Conservation (phyloP, 2,113 vertebrate species). For the Lucifuga dentata region DNA sequence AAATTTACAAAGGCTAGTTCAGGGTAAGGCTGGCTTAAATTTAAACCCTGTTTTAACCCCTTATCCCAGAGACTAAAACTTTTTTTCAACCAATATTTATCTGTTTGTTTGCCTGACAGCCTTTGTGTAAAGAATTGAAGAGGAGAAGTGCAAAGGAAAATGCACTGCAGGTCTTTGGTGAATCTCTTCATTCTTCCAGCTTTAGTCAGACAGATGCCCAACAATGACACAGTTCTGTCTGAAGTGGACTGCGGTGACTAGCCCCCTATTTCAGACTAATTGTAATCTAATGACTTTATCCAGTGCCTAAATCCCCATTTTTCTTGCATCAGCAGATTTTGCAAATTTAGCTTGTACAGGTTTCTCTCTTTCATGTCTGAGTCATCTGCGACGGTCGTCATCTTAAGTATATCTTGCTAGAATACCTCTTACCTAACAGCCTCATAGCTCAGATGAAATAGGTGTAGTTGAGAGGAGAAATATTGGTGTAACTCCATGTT, state of each 20-base stretch:
- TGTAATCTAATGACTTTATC: constrained; percentile 17
- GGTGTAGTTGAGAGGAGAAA: constrained; percentile 1
- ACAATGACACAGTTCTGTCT: not conserved
- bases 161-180: not conserved
- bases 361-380: not conserved
- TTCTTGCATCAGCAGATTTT: constrained; percentile 38
- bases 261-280: constrained; percentile 25
- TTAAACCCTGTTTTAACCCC: not conserved
- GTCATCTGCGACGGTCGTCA: not conserved
- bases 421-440: constrained; percentile 21
- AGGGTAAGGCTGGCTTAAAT: not conserved
- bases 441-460: constrained; percentile 19
- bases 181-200: not conserved
- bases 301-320: constrained; percentile 63
- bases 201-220: constrained; percentile 1
- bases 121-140: no score
- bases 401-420: constrained; percentile 41
- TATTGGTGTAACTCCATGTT: not conserved
- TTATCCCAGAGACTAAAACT: constrained; percentile 5
- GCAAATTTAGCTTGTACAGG: constrained; percentile 1
- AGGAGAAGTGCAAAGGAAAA: no score
- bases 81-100: not conserved
- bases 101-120: no score
- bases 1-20: not conserved
- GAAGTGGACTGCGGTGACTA: constrained; percentile 16